These are phyloP conservation scores for Drosophila bocki DNA, from an alignment of 1,140 invertebrate species.

Conservation along the genomic window DNA sequence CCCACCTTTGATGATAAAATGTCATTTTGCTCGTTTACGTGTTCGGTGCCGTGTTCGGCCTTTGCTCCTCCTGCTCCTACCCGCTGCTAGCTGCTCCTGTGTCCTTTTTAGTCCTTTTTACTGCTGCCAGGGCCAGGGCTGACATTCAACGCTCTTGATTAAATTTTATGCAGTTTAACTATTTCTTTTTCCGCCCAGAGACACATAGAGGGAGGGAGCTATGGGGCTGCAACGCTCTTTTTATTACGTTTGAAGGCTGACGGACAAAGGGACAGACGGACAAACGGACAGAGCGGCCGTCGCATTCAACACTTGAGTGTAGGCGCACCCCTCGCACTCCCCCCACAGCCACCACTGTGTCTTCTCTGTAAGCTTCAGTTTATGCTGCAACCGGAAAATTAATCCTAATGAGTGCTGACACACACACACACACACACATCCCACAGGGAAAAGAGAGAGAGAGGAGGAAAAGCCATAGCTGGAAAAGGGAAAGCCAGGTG, in stretches of 20 bases:
- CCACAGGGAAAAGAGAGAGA: neutral
- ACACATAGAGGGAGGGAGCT: neutral
- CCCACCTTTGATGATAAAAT: slow-evolving; percentile 83
- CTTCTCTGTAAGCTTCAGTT: slow-evolving; percentile 74
- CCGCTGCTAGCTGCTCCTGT: slow-evolving; percentile 17
- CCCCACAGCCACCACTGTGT: slow-evolving; percentile 15
- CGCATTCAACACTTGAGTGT: slow-evolving; percentile 66
- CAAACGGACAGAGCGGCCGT: slow-evolving; percentile 19
- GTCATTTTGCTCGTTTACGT: slow-evolving; percentile 83
- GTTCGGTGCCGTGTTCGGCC: slow-evolving; percentile 52
- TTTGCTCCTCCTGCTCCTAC: neutral
- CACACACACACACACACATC: slow-evolving; percentile 51
- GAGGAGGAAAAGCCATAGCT: slow-evolving; percentile 21
- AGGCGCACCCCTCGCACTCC: slow-evolving; percentile 9
- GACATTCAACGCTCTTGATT: slow-evolving; percentile 83
- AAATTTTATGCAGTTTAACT: slow-evolving; percentile 84
- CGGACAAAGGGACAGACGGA: slow-evolving; percentile 31
- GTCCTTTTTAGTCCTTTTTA: slow-evolving; percentile 20
- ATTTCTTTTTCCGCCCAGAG: slow-evolving; percentile 52
- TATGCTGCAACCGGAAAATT: slow-evolving; percentile 82
- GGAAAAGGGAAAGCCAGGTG: slow-evolving; percentile 8
- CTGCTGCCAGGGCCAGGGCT: slow-evolving; percentile 68
- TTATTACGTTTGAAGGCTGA: slow-evolving; percentile 75
- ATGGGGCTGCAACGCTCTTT: slow-evolving; percentile 38
- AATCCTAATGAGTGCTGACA: slow-evolving; percentile 82